Conservation (phyloP, 2,888 invertebrate genomes). For the Leucozona laternaria region DNA sequence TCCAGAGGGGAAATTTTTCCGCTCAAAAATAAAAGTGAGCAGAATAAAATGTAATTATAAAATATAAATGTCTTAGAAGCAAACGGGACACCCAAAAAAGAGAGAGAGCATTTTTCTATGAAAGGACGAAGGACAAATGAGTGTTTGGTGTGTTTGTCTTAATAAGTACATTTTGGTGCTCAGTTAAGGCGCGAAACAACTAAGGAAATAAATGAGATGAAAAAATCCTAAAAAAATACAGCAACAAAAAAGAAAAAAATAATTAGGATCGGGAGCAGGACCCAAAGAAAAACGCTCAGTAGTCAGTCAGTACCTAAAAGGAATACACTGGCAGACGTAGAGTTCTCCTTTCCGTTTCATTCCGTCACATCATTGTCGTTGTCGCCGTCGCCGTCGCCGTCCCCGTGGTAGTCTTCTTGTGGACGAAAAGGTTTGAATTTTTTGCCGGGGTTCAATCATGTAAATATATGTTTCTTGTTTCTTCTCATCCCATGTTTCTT, state of each 20-base stretch:
- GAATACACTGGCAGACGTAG: neutral
- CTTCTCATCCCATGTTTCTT: constrained; percentile 50
- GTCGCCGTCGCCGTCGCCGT: too few species aligned
- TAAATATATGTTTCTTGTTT: constrained; percentile 44
- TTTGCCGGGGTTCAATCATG: constrained; percentile 15
- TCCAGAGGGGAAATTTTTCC: constrained; percentile 45
- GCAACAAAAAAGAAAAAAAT: constrained; percentile 41
- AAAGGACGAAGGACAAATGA: neutral
- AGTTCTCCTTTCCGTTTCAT: constrained; percentile 3
- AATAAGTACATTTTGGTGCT: constrained; percentile 30
- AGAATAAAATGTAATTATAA: constrained; percentile 68
- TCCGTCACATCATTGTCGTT: constrained; percentile 1
- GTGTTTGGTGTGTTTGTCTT: constrained; percentile 46
- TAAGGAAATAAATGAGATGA: constrained; percentile 57
- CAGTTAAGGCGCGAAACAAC: constrained; percentile 32
- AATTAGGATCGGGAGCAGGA: neutral
- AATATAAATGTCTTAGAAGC: constrained; percentile 69
- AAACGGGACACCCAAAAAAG: constrained; percentile 37
- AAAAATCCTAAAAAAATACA: neutral
- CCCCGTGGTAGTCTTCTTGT: too few species aligned
- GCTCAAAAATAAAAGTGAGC: constrained; percentile 33
- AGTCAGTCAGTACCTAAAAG: too few species aligned
- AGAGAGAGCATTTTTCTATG: constrained; percentile 31
- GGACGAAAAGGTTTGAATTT: constrained; percentile 13
- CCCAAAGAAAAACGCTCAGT: constrained; percentile 21